Conservation (phyloP, 2,113 vertebrate species). For the Potamarius usumacintae region DNA sequence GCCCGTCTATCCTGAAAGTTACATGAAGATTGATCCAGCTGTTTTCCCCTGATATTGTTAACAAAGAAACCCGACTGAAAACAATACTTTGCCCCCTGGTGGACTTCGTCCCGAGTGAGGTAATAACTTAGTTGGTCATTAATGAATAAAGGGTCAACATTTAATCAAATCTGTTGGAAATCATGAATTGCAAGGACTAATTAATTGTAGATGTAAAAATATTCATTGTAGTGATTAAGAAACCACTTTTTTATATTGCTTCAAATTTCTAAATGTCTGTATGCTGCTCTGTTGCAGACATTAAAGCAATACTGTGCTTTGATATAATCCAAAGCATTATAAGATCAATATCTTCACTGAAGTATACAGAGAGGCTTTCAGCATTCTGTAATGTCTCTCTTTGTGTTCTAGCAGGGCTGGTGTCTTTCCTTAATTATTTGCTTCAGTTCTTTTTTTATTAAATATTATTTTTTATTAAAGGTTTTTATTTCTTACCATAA, state of each 20-base stretch:
- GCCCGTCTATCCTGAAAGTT: no score
- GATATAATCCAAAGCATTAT: not conserved
- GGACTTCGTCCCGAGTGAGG: no score
- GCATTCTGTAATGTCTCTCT: not conserved
- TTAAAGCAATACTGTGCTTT: not conserved
- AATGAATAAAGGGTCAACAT: not conserved
- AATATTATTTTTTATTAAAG: no score
- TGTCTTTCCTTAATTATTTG: slow-evolving; percentile 7
- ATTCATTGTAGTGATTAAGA: slow-evolving; percentile 10
- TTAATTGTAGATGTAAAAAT: slow-evolving; percentile 10
- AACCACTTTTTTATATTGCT: slow-evolving; percentile 18
- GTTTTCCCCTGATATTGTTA: no score
- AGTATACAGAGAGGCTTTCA: slow-evolving; percentile 24
- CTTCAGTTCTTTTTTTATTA: not conserved
- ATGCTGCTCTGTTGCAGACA: not conserved
- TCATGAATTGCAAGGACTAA: not conserved
- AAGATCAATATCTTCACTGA: slow-evolving; percentile 7
- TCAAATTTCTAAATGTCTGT: slow-evolving; percentile 1
- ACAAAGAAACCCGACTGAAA: no score
- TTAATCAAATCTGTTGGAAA: slow-evolving; percentile 18
- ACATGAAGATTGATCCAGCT: no score
- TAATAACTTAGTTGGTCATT: no score
- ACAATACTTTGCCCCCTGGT: no score
- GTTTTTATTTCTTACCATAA: not conserved
- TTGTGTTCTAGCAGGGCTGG: not conserved